Evolutionary conservation across 2,797 vertebrate genomes (phyloP).

Genomic region (Serranus cabrilla): DNA sequence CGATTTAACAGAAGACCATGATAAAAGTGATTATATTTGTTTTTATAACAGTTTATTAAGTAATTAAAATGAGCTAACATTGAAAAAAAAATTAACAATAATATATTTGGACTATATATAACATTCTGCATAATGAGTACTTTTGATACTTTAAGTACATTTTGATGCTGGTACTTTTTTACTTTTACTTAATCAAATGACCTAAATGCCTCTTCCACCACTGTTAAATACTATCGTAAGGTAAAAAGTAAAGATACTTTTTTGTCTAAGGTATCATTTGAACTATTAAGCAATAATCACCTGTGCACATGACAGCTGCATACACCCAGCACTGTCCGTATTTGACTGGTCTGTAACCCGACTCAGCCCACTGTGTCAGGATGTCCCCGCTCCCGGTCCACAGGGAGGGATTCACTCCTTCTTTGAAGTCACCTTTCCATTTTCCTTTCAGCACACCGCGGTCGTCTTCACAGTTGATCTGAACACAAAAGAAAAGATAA

Average conservation of each 20-base stretch:
- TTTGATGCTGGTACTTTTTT: too few species aligned
- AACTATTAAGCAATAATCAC: conserved; percentile 67
- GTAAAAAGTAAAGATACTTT: background rate
- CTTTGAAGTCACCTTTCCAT: conserved; percentile 83
- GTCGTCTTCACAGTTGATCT: conserved; percentile 93
- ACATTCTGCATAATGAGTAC: too few species aligned
- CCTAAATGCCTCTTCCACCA: too few species aligned
- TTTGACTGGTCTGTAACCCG: conserved; percentile 84
- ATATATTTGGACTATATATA: too few species aligned
- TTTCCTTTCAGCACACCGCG: conserved; percentile 89
- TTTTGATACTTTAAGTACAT: too few species aligned
- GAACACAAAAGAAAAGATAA: background rate
- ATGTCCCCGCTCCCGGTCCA: conserved; percentile 91
- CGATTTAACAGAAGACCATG: too few species aligned
- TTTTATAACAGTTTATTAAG: too few species aligned
- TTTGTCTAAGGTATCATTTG: background rate
- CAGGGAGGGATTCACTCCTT: conserved; percentile 80
- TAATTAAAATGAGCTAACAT: too few species aligned
- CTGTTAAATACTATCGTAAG: too few species aligned
- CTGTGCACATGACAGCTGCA: conserved; percentile 93
- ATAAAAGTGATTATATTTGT: too few species aligned
- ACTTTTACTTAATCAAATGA: too few species aligned
- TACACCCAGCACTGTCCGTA: conserved; percentile 96
- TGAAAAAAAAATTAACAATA: too few species aligned
- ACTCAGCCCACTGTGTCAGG: conserved; percentile 84